Base-by-base conservation (phyloP, 2,797 vertebrate species). In the Chiroxiphia lanceolata region DNA sequence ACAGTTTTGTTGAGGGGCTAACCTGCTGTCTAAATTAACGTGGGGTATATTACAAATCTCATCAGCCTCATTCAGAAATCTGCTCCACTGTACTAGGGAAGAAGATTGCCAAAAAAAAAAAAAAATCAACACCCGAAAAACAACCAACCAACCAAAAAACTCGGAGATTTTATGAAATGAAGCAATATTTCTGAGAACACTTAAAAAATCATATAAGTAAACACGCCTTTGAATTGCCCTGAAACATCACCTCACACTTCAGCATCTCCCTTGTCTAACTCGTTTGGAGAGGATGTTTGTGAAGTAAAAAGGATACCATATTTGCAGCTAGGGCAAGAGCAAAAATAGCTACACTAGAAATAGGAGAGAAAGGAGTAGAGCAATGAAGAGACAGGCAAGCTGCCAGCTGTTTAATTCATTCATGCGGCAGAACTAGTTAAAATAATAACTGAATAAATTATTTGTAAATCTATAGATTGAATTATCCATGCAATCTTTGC, bases 21-120 rank as follows among this genome's bases (percentile, higher is more conserved):
- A 96, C 65, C 85, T 64, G 74, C 36, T 95, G 77, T 97, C 97
- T 97, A 98, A 98, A 98, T 99, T 98, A 98, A 98, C 98, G 98
- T 96, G n/a, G 86, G 97, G 96, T 98, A 95, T 96, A 96, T 98
- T 98, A 98, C 96, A 97, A 98, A 97, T 97, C 97, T 97, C 98
- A 97, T 98, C 98, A 97, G 95, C 98, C 98, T 97, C 97, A 96
- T 98, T 98, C 96, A 95, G 95, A 97, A 98, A 97, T 40, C 95
- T 89, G 38, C 57, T 86, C 61, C 89, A 71, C 94, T 83, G 84
- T 92, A 96, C 84, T 75, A 57, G 54, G 48, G 96, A 74, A 81
- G 53, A 94, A 81, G 61, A 89, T 50, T 63, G 34, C 68, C 38
- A 78, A n/a, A n/a, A 81, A 67, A 77, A 17, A 63, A 51, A 50